Conservation (phyloP, 2,797 vertebrate species). For the Gila robusta region DNA sequence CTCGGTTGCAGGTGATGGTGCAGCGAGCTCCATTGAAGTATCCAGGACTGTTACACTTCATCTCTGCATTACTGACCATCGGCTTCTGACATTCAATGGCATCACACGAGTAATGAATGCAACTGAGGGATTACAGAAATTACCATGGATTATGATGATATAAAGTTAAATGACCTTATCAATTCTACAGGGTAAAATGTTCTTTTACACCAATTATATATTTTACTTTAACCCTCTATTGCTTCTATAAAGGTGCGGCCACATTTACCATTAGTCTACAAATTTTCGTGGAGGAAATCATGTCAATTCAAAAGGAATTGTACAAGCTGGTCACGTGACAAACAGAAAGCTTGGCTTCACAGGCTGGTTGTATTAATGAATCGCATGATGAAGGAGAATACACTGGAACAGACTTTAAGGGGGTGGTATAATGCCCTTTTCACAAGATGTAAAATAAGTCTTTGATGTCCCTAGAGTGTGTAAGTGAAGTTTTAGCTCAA, state of each 20-base stretch:
- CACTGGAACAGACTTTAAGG: too few species aligned
- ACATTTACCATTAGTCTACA: background rate
- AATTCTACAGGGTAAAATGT: background rate
- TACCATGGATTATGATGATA: background rate
- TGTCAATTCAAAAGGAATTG: background rate
- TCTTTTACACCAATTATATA: background rate
- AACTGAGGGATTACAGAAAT: constrained; percentile 76
- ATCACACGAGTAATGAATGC: constrained; percentile 94
- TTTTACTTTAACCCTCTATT: constrained; percentile 3
- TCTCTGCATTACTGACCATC: constrained; percentile 85
- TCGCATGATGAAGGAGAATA: too few species aligned
- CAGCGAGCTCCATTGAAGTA: constrained; percentile 90
- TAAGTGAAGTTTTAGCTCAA: too few species aligned
- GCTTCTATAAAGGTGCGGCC: background rate
- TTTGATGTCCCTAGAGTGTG: too few species aligned
- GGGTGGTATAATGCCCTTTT: too few species aligned
- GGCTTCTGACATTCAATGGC: constrained; percentile 89
- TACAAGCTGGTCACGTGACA: background rate
- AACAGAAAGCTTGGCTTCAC: background rate
- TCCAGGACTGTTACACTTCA: constrained; percentile 84
- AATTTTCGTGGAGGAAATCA: background rate
- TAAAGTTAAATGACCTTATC: background rate
- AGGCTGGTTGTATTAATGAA: too few species aligned
- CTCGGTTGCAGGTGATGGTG: constrained; percentile 87
- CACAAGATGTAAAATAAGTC: too few species aligned